Conservation (phyloP, 2,113 vertebrate genomes). For the Nematolebias whitei region DNA sequence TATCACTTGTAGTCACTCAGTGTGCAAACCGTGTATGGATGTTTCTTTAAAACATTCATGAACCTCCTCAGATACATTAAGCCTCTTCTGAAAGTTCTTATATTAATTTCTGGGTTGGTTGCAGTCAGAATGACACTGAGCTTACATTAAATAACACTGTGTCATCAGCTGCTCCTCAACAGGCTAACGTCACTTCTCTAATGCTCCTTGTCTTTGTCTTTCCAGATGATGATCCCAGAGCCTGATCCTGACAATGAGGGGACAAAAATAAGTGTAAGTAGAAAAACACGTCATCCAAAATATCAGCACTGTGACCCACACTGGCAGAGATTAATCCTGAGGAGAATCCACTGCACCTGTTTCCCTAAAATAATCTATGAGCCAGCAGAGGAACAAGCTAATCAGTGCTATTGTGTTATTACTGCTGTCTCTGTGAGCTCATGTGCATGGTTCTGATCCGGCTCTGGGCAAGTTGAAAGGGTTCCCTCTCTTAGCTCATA, state of each 20-base stretch:
- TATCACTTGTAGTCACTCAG: slow-evolving; percentile 28
- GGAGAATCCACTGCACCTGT: slow-evolving; percentile 60
- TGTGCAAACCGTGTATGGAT: slow-evolving; percentile 39
- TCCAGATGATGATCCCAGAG: slow-evolving; percentile 77
- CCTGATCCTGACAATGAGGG: slow-evolving; percentile 81
- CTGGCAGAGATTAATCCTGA: slow-evolving; percentile 4
- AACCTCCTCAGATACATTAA: slow-evolving; percentile 17
- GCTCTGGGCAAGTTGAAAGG: neutral
- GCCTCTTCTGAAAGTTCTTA: slow-evolving; percentile 1
- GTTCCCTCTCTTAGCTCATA: no score
- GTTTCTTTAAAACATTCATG: slow-evolving; percentile 54
- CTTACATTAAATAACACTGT: slow-evolving; percentile 7
- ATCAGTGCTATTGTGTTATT: slow-evolving; percentile 63
- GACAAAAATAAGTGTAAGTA: slow-evolving; percentile 84
- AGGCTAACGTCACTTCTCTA: slow-evolving; percentile 9
- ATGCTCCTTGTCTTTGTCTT: slow-evolving; percentile 34
- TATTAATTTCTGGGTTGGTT: slow-evolving; percentile 20
- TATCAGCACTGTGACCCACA: neutral
- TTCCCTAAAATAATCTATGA: slow-evolving; percentile 59
- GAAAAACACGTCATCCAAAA: neutral
- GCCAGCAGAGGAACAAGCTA: slow-evolving; percentile 53
- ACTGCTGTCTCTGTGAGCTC: slow-evolving; percentile 42
- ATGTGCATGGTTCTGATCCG: slow-evolving; percentile 3
- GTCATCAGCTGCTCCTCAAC: neutral
- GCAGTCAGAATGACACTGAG: slow-evolving; percentile 5